A percentile compares a stretch with the other conserved stretches of the same genome.
These are phyloP conservation scores for Andrena minutula DNA, from an alignment of 2,888 invertebrate species.

Conservation along the genomic window DNA sequence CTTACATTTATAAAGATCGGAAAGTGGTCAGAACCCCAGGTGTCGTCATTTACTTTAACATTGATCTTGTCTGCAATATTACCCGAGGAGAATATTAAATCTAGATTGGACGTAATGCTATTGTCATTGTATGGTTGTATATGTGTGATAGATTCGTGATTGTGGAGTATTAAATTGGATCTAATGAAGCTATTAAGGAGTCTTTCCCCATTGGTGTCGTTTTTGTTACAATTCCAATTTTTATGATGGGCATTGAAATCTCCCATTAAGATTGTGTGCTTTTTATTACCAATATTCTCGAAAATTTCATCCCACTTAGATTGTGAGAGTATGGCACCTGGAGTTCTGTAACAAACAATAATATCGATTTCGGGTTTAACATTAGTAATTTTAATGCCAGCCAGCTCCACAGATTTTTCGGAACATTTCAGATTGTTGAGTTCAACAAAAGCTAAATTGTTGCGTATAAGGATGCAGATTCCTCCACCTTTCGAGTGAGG, in stretches of 20 bases:
- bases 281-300: background rate
- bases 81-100: constrained; percentile 8
- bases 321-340: background rate
- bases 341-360: constrained; percentile 5
- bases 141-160: background rate
- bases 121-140: background rate
- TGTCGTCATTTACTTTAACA: constrained; percentile 2
- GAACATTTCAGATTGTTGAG: background rate
- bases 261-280: too few relatives aligned
- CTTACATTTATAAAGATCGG: too few relatives aligned
- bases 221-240: too few relatives aligned
- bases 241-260: too few relatives aligned
- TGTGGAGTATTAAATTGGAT: background rate
- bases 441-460: background rate
- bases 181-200: too few relatives aligned
- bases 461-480: background rate
- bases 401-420: background rate
- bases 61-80: background rate
- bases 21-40: constrained; percentile 1
- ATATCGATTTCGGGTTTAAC: background rate
- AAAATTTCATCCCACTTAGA: constrained; percentile 5
- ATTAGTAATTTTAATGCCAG: background rate
- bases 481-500: background rate
- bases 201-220: too few relatives aligned
- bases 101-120: constrained; percentile 5